Base-by-base conservation (phyloP, 2,797 vertebrate species). In the Huso huso region DNA sequence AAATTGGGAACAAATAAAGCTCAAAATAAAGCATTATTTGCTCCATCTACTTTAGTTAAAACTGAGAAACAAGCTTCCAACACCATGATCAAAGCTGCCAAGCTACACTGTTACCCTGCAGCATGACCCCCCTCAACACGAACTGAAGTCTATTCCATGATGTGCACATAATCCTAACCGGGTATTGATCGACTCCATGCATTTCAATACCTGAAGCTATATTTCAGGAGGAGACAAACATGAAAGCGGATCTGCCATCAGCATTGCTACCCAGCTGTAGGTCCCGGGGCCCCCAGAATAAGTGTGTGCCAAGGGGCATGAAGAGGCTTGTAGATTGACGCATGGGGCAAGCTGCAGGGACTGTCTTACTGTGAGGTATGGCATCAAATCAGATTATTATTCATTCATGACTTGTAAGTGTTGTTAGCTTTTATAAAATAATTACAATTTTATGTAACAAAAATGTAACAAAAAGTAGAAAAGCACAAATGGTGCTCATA, bases 381-480 rank as follows among this genome's bases (percentile, higher is more conserved):
- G 63, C 69, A 71, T 69, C 67, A 72, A 48, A 67, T 71, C 70
- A 70, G 73, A 74, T 79, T 49, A 74, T 79, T 49, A 76, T 78
- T 77, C 73, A 75, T 63, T 62, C 50, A 59, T 70, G 72, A 81
- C 73, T 73, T 72, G 37, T 78, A 79, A 82, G 79, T 77, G 77
- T 79, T 80, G 82, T 84, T 87, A 81, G 80, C 76, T 86, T 85
- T 86, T 58, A 87, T 86, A 84, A 88, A 89, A 86, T 85, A 86
- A 84, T 87, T 84, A 88, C 84, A 18, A 85, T 87, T 87, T 85
- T 37, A n/a, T n/a, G n/a, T n/a, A n/a, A n/a, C n/a, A 88, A 89
- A 87, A 88, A 89, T 88, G 88, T 80, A 89, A 88, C 76, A 82
- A 77, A 18, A 80, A 79, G 78, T 81, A 81, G 85, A 18, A 89